Conservation (phyloP, 1,140 invertebrate genomes). For the Procambarus virginalis region DNA sequence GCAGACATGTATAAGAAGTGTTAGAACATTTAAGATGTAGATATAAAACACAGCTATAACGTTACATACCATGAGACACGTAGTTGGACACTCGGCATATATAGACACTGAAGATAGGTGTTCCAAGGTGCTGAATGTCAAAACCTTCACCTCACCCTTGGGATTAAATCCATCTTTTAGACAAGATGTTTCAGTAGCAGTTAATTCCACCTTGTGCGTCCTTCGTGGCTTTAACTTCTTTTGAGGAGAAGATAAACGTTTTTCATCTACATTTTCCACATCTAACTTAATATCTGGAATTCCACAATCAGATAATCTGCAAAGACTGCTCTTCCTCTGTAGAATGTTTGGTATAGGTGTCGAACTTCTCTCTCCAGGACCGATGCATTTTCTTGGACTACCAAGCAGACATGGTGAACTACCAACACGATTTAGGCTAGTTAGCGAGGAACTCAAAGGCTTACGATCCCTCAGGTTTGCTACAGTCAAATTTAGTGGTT, state of each 20-base stretch:
- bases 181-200: not conserved
- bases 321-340: conserved; percentile 28
- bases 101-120: conserved; percentile 47
- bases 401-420: conserved; percentile 42
- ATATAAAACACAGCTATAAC: not conserved
- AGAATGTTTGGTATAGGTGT: conserved; percentile 32
- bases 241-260: not conserved
- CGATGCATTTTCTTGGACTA: conserved; percentile 30
- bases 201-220: not conserved
- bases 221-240: conserved; percentile 3
- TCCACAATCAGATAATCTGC: conserved; percentile 30
- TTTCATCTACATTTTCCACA: not conserved
- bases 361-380: conserved; percentile 18
- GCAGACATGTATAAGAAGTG: too few relatives aligned
- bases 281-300: not conserved
- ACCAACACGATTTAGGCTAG: conserved; percentile 41
- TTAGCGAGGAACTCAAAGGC: conserved; percentile 61
- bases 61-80: conserved; percentile 50
- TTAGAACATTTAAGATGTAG: too few relatives aligned
- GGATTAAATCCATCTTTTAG: conserved; percentile 19
- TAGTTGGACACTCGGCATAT: conserved; percentile 57
- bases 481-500: conserved; percentile 40
- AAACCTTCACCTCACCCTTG: conserved; percentile 53
- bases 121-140: conserved; percentile 51
- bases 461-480: conserved; percentile 52